Conservation (phyloP, 2,797 vertebrate species). For the Mus minutoides region DNA sequence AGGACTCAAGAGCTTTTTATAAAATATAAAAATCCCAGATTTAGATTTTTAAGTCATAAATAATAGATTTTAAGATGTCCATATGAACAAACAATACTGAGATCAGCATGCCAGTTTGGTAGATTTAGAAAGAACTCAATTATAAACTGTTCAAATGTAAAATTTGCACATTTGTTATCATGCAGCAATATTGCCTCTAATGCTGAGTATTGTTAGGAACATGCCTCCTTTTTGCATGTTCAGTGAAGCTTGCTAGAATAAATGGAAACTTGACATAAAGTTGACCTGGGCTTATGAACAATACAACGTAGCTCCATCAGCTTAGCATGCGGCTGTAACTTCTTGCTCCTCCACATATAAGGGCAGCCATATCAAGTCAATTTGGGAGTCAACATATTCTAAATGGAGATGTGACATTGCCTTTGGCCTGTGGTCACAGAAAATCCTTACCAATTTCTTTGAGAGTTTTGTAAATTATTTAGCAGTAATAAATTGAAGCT, state of each 20-base stretch:
- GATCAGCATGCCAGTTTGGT: background rate
- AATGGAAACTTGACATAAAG: background rate
- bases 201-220: background rate
- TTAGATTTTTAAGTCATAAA: background rate
- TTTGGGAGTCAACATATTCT: background rate
- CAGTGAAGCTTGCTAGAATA: background rate
- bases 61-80: background rate
- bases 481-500: constrained; percentile 8
- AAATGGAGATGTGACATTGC: background rate
- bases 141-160: background rate
- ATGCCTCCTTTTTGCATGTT: background rate
- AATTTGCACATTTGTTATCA: background rate
- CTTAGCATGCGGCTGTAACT: background rate
- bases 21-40: background rate
- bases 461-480: constrained; percentile 54
- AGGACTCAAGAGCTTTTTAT: background rate
- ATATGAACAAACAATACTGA: background rate
- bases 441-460: constrained; percentile 24
- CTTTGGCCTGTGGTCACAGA: background rate
- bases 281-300: background rate
- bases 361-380: background rate
- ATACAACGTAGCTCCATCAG: rapidly evolving
- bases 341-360: background rate
- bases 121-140: background rate
- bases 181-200: background rate